Base-by-base conservation (phyloP, 1,140 invertebrate species). In the Drosophila lowei region DNA sequence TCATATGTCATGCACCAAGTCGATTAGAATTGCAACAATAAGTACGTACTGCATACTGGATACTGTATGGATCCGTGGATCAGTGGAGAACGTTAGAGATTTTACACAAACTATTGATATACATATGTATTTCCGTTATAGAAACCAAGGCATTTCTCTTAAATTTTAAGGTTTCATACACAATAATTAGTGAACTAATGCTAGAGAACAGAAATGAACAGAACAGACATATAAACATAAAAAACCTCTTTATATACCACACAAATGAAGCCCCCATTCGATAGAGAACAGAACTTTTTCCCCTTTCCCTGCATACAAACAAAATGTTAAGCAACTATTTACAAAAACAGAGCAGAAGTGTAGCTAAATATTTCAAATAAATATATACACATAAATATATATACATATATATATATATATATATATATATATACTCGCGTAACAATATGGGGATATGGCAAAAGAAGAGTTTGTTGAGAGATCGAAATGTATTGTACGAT, bases 141-240 rank as follows among this genome's bases (percentile, higher is more conserved):
- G 73, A 88, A 85, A 88, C 83, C 81, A 68, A 81, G 49, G 81
- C 81, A 85, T 85, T 85, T 85, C 81, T 85, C 78, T 86, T 85
- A 85, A 50, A 81, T 85, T 38, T 81, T 85, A 85, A 85, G 81
- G 81, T 85, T 85, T 85, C 81, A 85, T 85, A 85, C 81, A 85
- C 81, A 85, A 85, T 85, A 85, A 85, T 86, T 86, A 85, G 81
- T 72, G 59, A 86, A 85, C 77, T 85, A 85, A 88, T 81, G 81
- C 81, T 80, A 85, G 77, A 80, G 66, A 86, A 74, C 72, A 79
- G 58, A 78, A 38, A 11, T 3, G 34, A 38, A 38, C 30, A 9
- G 9, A 11, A 38, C 34, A 38, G 34, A 5, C 34, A 38, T 38
- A 38, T 38, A 13, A 38, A 38, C 34, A 13, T 38, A 5, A 50